These are phyloP conservation scores for Rhynchophorus ferrugineus DNA, from an alignment of 1,140 invertebrate species.

Conservation along the genomic window DNA sequence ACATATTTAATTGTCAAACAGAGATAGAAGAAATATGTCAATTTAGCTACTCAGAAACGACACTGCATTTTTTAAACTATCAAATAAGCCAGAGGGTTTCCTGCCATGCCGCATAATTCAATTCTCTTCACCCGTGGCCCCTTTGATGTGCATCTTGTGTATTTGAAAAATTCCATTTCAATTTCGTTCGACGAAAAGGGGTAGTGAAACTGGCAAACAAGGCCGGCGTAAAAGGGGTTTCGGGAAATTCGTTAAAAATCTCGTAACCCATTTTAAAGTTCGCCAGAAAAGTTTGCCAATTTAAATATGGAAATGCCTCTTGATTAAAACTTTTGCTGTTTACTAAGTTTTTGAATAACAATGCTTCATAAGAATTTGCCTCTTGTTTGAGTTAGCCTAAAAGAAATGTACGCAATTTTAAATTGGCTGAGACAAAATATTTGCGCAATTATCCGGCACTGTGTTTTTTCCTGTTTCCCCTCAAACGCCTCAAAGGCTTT, in stretches of 20 bases:
- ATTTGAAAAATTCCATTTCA: no score
- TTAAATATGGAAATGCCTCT: conserved; percentile 18
- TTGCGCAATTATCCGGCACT: neutral
- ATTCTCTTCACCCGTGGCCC: no score
- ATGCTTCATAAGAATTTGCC: conserved; percentile 7
- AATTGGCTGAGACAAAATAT: neutral
- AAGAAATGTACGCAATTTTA: neutral
- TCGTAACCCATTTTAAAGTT: conserved; percentile 9
- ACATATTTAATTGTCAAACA: no score
- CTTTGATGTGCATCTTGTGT: no score
- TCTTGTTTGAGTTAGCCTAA: neutral
- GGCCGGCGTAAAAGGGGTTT: neutral
- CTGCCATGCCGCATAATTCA: no score
- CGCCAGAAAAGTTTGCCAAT: conserved; percentile 15
- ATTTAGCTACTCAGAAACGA: no score
- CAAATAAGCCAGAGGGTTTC: no score
- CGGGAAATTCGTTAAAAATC: conserved; percentile 8
- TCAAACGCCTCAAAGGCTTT: no score
- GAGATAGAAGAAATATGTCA: no score
- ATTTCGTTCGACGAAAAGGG: no score
- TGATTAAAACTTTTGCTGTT: conserved; percentile 19
- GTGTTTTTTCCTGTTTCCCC: no score
- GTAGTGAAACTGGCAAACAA: neutral
- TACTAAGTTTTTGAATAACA: conserved; percentile 17
- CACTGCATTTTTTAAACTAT: no score